Percentiles rank a stretch among this genome's conserved stretches.
These are phyloP conservation scores for Centropus unirufus DNA, from an alignment of 2,113 vertebrate species.

Conservation along the genomic window DNA sequence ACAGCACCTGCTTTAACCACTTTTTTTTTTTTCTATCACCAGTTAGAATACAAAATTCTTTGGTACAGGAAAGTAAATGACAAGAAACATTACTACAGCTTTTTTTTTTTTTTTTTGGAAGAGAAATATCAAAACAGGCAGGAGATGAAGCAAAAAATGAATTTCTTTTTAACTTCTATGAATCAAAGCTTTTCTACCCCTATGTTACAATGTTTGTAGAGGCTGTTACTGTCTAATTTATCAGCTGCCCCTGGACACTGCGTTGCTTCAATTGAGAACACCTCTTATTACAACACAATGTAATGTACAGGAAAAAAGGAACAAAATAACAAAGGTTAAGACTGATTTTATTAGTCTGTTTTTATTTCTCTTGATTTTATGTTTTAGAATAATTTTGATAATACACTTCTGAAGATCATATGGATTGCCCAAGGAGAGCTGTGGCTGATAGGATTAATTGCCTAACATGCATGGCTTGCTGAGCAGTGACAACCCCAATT, in stretches of 20 bases:
- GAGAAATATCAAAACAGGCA: background rate
- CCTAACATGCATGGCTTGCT: background rate
- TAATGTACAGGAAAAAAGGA: background rate
- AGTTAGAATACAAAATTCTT: constrained; percentile 29
- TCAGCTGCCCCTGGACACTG: background rate
- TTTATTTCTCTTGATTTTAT: background rate
- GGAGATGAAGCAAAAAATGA: background rate
- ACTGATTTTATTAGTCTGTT: background rate
- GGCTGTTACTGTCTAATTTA: background rate
- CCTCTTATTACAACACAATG: background rate
- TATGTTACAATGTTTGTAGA: background rate
- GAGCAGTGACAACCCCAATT: background rate
- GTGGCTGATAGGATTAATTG: constrained; percentile 11
- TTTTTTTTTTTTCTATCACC: constrained; percentile 38
- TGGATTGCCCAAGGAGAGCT: background rate
- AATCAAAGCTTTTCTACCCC: background rate
- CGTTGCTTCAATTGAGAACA: background rate
- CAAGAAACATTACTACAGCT: background rate
- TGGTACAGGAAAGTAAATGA: background rate
- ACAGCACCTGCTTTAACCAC: constrained; percentile 65
- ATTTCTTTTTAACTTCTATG: background rate
- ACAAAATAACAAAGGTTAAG: background rate
- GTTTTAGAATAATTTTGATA: constrained; percentile 15
- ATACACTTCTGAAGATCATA: background rate
- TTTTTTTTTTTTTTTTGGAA: background rate